Evolutionary conservation across 2,797 vertebrate genomes (phyloP), one percentile per base, ranked within the genome.

Genomic region (Philypnodon macrostomus): DNA sequence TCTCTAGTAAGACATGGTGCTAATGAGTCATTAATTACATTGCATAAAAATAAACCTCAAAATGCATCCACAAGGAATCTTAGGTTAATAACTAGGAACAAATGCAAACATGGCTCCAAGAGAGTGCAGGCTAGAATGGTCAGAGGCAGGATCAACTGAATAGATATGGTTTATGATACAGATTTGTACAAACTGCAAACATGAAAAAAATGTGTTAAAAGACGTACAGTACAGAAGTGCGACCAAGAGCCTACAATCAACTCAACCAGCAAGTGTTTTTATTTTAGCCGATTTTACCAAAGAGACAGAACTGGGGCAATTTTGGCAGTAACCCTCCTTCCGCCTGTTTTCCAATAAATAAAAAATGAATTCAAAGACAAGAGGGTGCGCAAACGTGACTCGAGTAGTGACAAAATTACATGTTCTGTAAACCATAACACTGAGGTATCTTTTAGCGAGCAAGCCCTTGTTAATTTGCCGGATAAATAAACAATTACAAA

Each of bases 371-470:
- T n/a, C n/a, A n/a, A n/a, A n/a, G n/a, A n/a, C n/a, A n/a, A n/a
- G n/a, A n/a, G n/a, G n/a, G n/a, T n/a, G n/a, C n/a, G n/a, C n/a
- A n/a, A n/a, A n/a, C n/a, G n/a, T n/a, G n/a, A n/a, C n/a, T n/a
- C n/a, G n/a, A n/a, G 52, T 66, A 68, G 51, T 58, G 41, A 70
- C 19, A 46, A 30, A 30, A 66, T 52, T 70, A 83, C 73, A 29
- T 40, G 53, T 46, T 76, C 75, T 85, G 83, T 86, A 88, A 87
- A 87, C 85, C 48, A 40, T 75, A 56, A 86, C 70, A 80, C 69
- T 79, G 84, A 87, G 84, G 81, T 85, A 83, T 81, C 47, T 79
- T 69, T 73, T 54, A 53, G 67, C 53, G 26, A 85, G 53, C 48
- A 36, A 79, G 61, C 68, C 71, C 81, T 84, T 67, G 59, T 73